Percentiles rank a stretch among this genome's conserved stretches.
Conservation (phyloP, 1,140 invertebrate species). For the Tachypleus tridentatus region DNA sequence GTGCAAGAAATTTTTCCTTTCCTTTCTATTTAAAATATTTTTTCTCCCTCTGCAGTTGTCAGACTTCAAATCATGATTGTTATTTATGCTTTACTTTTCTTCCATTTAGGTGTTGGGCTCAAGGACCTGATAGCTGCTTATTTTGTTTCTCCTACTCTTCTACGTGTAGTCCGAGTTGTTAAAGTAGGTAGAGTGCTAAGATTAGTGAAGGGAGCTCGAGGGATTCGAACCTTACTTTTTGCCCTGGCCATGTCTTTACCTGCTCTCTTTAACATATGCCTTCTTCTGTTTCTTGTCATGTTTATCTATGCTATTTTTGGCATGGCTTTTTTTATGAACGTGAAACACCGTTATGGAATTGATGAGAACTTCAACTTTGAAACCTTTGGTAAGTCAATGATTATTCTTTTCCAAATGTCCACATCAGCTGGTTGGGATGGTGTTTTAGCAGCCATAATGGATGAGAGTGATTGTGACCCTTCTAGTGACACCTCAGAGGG, state of each 20-base stretch:
- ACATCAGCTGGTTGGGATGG: conserved; percentile 95
- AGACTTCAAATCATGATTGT: no score
- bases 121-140: conserved; percentile 94
- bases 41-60: no score
- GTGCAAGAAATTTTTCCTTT: no score
- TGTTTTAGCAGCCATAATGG: conserved; percentile 88
- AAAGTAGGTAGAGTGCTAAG: conserved; percentile 93
- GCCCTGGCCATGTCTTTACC: conserved; percentile 95
- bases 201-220: conserved; percentile 93
- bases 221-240: conserved; percentile 90
- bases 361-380: conserved; percentile 97
- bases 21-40: no score
- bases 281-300: conserved; percentile 94
- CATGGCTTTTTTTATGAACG: conserved; percentile 98
- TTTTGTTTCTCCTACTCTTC: conserved; percentile 91
- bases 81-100: no score
- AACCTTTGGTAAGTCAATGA: conserved; percentile 95
- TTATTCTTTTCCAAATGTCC: conserved; percentile 95
- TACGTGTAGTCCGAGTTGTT: conserved; percentile 92
- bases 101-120: conserved; percentile 69
- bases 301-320: conserved; percentile 99
- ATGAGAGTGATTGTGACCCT: conserved; percentile 75
- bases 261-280: conserved; percentile 94
- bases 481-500: conserved; percentile 59
- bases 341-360: conserved; percentile 74